Evolutionary conservation across 2,797 vertebrate genomes (phyloP), one percentile per base, ranked within the genome.

Genomic region (Amblyopsis hoosieri): DNA sequence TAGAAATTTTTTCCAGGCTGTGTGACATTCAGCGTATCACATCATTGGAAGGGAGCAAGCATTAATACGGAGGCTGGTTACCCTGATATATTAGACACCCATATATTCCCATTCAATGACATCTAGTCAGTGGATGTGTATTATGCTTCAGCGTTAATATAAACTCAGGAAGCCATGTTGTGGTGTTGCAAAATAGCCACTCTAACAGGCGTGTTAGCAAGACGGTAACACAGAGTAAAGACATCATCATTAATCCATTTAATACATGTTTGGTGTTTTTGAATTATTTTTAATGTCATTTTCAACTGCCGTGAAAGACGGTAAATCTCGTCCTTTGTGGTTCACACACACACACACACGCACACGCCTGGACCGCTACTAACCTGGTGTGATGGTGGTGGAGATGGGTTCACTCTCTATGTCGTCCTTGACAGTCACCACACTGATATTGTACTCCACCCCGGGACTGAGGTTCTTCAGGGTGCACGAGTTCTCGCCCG

Each of bases 381-480:
- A 91, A 99, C 98, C 95, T 85, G 93, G 95, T 12, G 93, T 94
- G 75, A 97, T 76, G 56, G 90, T 93, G 71, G 94, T 94, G 1
- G 94, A 98, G 69, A 97, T 72, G 7, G 98, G 96, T 15, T 74
- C 12, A 45, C 98, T 99, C 92, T 99, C 96, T 91, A 95, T 95
- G 46, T 94, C 83, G 0, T 93, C 94, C 84, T 98, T 99, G 17
- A 99, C 92, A 0, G 97, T 92, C 37, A 95, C 94, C 62, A 99
- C 95, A 0, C 96, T 99, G 90, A 99, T 86, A 0, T 98, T 98
- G 90, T 99, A 99, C 79, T 98, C 95, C 72, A 99, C 87, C 0
- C 97, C 98, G 0, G 97, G 97, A 81, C 70, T 95, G 68, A 99
- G 91, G 75, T 94, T 96, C 52, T 99, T 97, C 80, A 99, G 91